phyloP scores from a whole-genome alignment of 2,113 vertebrate genomes.

The Corythoichthys haematopterus region DNA sequence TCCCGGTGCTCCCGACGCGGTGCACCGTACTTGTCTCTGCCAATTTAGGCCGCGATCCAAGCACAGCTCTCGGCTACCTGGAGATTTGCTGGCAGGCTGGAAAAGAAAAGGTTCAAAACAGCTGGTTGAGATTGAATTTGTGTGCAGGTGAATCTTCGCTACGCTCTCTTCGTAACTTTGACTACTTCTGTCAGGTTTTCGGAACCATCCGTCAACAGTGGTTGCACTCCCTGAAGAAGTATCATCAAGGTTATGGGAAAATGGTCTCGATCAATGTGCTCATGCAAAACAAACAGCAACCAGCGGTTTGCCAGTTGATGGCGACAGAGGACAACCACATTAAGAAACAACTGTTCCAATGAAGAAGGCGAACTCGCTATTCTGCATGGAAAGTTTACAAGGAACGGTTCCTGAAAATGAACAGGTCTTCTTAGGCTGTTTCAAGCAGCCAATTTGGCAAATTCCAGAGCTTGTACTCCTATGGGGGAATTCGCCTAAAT shows the following conservation, averaged over 20 bases:
- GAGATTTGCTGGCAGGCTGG: not conserved
- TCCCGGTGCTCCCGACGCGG: constrained; percentile 53
- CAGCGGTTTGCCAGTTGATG: no score
- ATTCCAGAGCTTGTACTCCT: no score
- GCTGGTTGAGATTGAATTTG: not conserved
- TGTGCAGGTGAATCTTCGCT: not conserved
- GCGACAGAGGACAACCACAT: not conserved
- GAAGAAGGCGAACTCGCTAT: not conserved
- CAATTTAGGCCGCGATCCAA: constrained; percentile 54
- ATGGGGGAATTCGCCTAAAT: no score
- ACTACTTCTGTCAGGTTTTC: not conserved
- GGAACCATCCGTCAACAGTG: not conserved
- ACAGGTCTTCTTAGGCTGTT: no score
- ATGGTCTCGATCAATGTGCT: not conserved
- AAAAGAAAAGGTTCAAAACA: not conserved
- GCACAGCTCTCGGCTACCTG: constrained; percentile 14
- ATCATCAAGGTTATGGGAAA: not conserved
- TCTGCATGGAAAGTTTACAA: no score
- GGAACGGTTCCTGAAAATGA: no score
- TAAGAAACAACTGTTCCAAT: not conserved
- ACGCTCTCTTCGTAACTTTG: not conserved
- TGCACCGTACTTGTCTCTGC: constrained; percentile 52
- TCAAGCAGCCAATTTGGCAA: no score
- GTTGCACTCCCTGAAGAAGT: not conserved
- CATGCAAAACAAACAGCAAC: not conserved